phyloP scores from a whole-genome alignment of 2,113 vertebrate genomes.

The Tachysurus vachellii region DNA sequence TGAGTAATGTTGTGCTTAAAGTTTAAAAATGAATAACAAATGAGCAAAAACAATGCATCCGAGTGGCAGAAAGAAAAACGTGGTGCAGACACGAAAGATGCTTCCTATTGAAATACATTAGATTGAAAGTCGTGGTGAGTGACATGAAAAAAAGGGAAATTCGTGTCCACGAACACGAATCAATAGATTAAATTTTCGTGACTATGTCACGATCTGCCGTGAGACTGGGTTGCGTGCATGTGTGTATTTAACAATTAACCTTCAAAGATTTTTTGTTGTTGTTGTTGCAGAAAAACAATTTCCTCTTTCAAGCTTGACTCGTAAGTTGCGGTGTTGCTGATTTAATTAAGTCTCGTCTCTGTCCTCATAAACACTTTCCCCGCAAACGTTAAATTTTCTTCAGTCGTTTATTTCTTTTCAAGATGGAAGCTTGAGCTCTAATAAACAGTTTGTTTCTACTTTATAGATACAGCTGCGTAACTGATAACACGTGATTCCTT shows the following conservation, averaged over 20 bases:
- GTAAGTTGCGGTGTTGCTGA: not conserved
- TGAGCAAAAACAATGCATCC: too few relatives aligned
- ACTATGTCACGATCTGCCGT: too few relatives aligned
- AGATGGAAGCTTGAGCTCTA: not conserved
- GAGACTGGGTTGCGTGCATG: not conserved
- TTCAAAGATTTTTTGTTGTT: not conserved
- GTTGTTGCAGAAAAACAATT: constrained; percentile 22
- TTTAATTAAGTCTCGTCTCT: not conserved
- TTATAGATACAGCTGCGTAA: constrained; percentile 7
- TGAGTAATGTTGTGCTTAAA: too few relatives aligned
- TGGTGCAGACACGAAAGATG: too few relatives aligned
- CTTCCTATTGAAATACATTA: too few relatives aligned
- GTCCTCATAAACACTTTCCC: constrained; percentile 19
- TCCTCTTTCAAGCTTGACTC: constrained; percentile 22
- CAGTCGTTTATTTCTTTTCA: not conserved
- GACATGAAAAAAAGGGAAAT: too few relatives aligned
- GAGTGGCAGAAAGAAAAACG: too few relatives aligned
- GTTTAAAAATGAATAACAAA: too few relatives aligned
- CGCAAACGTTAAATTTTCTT: not conserved
- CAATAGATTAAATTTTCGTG: too few relatives aligned
- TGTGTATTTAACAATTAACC: not conserved
- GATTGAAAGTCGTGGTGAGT: too few relatives aligned
- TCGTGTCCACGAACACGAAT: too few relatives aligned
- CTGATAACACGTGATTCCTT: not conserved
- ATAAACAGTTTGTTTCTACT: constrained; percentile 3